phyloP scores from a whole-genome alignment of 2,113 vertebrate genomes.

The Lasiurus borealis region DNA sequence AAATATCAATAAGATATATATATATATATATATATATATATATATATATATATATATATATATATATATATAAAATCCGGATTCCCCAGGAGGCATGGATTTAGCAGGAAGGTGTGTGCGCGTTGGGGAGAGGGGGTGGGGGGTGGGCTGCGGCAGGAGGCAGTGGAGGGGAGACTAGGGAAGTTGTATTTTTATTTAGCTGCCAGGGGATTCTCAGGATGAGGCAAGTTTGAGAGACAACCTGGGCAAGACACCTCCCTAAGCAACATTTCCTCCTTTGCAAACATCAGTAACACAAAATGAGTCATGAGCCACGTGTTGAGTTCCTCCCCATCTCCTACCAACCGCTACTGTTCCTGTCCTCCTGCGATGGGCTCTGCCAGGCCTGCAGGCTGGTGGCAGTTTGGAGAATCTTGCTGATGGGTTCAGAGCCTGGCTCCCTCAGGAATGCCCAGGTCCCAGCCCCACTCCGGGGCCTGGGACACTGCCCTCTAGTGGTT shows the following conservation, averaged over 20 bases:
- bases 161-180: not conserved
- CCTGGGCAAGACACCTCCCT: not conserved
- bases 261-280: not conserved
- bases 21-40: too few relatives aligned
- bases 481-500: not conserved
- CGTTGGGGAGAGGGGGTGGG: too few relatives aligned
- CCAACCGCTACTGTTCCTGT: accelerated
- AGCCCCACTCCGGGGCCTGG: accelerated
- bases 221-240: not conserved
- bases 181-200: not conserved
- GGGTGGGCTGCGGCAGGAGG: too few relatives aligned
- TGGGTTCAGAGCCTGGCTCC: not conserved
- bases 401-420: not conserved
- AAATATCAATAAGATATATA: too few relatives aligned
- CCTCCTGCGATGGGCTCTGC: not conserved
- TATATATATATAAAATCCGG: too few relatives aligned
- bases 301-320: not conserved
- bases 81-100: not conserved
- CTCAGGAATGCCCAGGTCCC: not conserved
- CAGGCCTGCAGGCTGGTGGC: not conserved
- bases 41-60: too few relatives aligned
- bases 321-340: too few relatives aligned
- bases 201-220: not conserved
- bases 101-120: not conserved
- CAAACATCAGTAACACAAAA: accelerated